A percentile compares a stretch with the other conserved stretches of the same genome.
These are phyloP conservation scores for Fundulus diaphanus DNA, from an alignment of 2,797 vertebrate genomes.

Conservation along the genomic window DNA sequence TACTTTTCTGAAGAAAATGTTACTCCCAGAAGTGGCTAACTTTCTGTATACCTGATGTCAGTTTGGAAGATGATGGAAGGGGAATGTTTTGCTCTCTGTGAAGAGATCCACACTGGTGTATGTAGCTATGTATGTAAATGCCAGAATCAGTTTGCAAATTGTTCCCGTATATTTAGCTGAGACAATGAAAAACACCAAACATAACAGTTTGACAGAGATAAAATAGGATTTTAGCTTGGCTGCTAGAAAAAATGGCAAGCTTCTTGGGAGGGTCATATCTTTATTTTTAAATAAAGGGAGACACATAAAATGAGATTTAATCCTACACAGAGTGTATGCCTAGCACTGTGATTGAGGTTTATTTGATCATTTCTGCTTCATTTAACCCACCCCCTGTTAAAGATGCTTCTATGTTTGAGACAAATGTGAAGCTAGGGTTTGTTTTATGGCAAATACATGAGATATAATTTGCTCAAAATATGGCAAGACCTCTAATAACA, in stretches of 20 bases:
- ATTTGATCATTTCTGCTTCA: background rate
- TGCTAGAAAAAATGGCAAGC: background rate
- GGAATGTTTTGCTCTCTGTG: conserved; percentile 21
- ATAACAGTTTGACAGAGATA: background rate
- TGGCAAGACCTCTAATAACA: background rate
- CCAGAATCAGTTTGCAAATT: background rate
- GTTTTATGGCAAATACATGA: background rate
- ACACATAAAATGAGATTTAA: background rate
- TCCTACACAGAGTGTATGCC: background rate
- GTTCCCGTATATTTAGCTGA: background rate
- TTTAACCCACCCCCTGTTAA: background rate
- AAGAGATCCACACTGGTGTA: conserved; percentile 11
- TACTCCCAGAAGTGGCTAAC: background rate
- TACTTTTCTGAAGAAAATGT: conserved; percentile 19
- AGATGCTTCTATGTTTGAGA: background rate
- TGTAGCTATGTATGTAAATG: background rate
- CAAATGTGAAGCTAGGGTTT: background rate
- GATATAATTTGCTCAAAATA: background rate
- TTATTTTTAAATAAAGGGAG: background rate
- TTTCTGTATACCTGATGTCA: conserved; percentile 12
- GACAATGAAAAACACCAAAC: conserved; percentile 2
- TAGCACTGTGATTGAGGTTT: too few relatives aligned
- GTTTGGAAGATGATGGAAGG: conserved; percentile 11
- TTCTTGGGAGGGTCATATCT: background rate
- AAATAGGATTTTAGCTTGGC: background rate